Conservation (phyloP, 2,113 vertebrate species). For the Upupa epops region DNA sequence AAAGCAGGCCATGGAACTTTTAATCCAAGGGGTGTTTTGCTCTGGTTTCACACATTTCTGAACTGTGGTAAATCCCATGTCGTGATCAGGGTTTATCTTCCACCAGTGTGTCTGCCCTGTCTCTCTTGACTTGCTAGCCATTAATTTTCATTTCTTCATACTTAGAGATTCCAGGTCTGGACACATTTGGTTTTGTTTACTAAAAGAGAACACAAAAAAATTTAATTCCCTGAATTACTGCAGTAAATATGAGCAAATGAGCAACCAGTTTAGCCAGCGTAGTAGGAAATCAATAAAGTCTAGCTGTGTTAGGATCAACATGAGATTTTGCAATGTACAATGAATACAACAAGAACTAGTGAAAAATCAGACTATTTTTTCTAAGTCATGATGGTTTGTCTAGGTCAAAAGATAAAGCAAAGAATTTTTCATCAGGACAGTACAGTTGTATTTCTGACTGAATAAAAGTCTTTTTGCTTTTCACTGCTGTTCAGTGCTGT, state of each 20-base stretch:
- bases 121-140: not conserved
- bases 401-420: not conserved
- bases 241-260: constrained; percentile 1
- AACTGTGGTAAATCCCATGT: not conserved
- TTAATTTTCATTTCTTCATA: not conserved
- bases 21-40: not conserved
- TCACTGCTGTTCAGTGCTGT: constrained; percentile 21
- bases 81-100: not conserved
- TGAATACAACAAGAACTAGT: not conserved
- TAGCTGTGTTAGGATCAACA: not conserved
- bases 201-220: not conserved
- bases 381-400: constrained; percentile 3
- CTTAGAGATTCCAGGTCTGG: not conserved
- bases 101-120: not conserved
- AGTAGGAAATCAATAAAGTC: not conserved
- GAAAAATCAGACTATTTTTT: not conserved
- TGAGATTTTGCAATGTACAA: not conserved
- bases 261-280: not conserved
- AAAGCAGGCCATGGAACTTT: not conserved
- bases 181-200: not conserved
- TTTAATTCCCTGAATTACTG: not conserved
- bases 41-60: not conserved
- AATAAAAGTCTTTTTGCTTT: not conserved
- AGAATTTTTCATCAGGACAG: not conserved
- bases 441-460: constrained; percentile 24